A percentile compares a stretch with the other conserved stretches of the same genome.
Conservation (phyloP, 2,888 invertebrate genomes). For the Melanotus villosus region DNA sequence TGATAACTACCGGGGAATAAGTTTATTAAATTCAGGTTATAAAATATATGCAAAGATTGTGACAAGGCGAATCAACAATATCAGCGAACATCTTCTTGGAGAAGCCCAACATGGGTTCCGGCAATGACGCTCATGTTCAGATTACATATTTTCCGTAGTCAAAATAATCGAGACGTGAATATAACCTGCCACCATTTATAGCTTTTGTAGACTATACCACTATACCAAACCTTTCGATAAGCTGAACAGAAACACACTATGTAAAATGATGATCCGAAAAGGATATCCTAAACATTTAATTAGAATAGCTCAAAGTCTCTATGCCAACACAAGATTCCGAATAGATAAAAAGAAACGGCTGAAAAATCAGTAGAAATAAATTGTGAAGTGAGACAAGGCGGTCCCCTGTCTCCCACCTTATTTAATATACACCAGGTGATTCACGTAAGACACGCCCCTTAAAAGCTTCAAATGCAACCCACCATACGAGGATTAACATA, state of each 20-base stretch:
- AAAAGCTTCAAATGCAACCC: too few species aligned
- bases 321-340: not conserved
- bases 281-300: not conserved
- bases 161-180: not conserved
- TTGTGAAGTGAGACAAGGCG: not conserved
- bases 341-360: not conserved
- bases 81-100: not conserved
- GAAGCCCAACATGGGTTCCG: not conserved
- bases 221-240: not conserved
- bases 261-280: not conserved
- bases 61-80: not conserved
- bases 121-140: not conserved
- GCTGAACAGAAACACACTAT: not conserved
- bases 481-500: too few species aligned
- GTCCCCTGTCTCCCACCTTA: not conserved
- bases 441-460: too few species aligned
- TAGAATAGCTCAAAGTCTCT: too few species aligned
- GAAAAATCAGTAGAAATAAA: not conserved
- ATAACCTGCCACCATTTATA: not conserved
- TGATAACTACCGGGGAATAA: not conserved
- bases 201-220: not conserved
- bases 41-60: not conserved
- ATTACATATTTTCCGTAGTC: not conserved
- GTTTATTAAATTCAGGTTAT: not conserved
- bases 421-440: not conserved